Evolutionary conservation across 2,888 invertebrate species (phyloP), one percentile per base, ranked within the genome.

Genomic region (Xestoiulus laeticollis): DNA sequence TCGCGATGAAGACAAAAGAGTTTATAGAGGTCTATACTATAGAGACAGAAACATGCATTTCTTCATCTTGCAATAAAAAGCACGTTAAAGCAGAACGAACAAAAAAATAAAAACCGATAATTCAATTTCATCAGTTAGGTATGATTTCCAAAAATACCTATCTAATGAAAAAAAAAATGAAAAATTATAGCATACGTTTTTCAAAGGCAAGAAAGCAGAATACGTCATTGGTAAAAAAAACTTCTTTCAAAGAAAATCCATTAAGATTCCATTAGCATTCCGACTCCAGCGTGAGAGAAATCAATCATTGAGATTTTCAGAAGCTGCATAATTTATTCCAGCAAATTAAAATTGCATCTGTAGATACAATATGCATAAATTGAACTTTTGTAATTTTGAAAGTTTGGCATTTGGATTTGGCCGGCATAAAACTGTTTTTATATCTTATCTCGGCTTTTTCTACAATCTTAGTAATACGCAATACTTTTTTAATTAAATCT

Each of bases 261-360:
- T 78, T 78, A 78, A 78, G 78, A 78, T 78, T 78, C 78, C 78
- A 78, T 78, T 78, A 78, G 78, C 78, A 78, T 78, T 78, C 30
- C 78, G 30, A 26, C 78, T 78, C 78, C 78, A 78, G 26, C 30
- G 30, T 78, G 78, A 78, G 30, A 78, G 78, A 78, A 78, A 78
- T 78, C 78, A 30, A 78, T 78, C 78, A 78, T 78, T 30, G 78
- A 68, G 78, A 78, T 78, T 78, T 78, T 26, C 30, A 78, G 30
- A 78, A 78, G 78, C 78, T 78, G 78, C 78, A 78, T 78, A 78
- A 78, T 78, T 78, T 30, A 78, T 78, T 30, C 78, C 30, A 16
- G 78, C 26, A 78, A 78, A 78, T 78, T 78, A 78, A 78, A 78
- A 78, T 78, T 78, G 78, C 78, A 78, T 78, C 78, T 78, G 78